Evolutionary conservation across 2,113 vertebrate genomes (phyloP).

Genomic region (Aleadryas rufinucha): DNA sequence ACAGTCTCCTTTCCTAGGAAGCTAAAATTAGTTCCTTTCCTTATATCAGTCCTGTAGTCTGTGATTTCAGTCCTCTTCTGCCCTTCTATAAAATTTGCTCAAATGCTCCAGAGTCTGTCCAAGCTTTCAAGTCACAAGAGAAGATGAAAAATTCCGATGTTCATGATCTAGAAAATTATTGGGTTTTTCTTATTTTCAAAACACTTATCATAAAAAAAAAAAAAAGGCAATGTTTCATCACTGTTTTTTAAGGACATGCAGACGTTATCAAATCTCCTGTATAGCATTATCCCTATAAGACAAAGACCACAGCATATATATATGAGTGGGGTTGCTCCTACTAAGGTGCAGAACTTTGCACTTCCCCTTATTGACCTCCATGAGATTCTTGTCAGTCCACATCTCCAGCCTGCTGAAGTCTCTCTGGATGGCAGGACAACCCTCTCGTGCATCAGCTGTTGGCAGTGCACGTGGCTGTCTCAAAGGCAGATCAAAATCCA

Average conservation of each 20-base stretch:
- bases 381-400: not conserved
- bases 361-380: not conserved
- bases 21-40: not conserved
- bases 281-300: not conserved
- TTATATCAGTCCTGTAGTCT: not conserved
- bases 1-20: not conserved
- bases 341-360: not conserved
- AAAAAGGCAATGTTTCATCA: not conserved
- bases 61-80: not conserved
- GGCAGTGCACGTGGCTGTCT: too few species aligned
- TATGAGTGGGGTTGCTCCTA: not conserved
- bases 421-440: not conserved
- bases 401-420: not conserved
- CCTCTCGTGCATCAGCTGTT: rapidly evolving
- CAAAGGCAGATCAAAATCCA: too few species aligned
- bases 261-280: not conserved
- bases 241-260: not conserved
- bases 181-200: not conserved
- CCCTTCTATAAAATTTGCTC: not conserved
- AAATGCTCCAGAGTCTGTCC: not conserved
- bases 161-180: not conserved
- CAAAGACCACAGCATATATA: not conserved
- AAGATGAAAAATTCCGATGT: not conserved
- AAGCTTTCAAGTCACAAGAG: not conserved
- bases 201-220: not conserved